Conservation (phyloP, 35 echinoderm and acorn worm genomes). For the Hemicentrotus pulcherrimus region DNA sequence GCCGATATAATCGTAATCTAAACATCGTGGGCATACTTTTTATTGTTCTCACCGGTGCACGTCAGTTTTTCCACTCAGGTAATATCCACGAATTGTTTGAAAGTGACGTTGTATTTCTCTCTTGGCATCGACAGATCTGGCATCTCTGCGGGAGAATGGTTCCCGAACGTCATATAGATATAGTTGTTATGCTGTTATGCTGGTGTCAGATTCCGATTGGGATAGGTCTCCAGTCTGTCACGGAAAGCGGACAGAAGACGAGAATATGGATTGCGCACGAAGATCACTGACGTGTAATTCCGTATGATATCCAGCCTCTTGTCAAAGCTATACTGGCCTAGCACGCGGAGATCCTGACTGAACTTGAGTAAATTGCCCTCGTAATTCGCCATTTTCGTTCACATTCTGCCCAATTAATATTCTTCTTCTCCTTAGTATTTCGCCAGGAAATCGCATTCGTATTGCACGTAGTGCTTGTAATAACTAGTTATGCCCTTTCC, state of each 20-base stretch:
- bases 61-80: background rate
- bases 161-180: background rate
- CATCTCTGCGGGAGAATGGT: slow-evolving; percentile 14
- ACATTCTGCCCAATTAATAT: too few relatives aligned
- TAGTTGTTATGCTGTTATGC: background rate
- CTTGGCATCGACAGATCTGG: background rate
- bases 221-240: slow-evolving; percentile 37
- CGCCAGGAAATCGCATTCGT: too few relatives aligned
- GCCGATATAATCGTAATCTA: slow-evolving; percentile 43
- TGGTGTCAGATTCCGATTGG: background rate
- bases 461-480: too few relatives aligned
- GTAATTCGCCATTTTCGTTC: too few relatives aligned
- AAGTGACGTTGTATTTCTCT: slow-evolving; percentile 35
- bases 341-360: background rate
- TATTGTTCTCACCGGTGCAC: slow-evolving; percentile 15
- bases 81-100: slow-evolving; percentile 33
- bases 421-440: too few relatives aligned
- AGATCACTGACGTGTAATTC: slow-evolving; percentile 22
- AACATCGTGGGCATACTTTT: slow-evolving; percentile 19
- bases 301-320: background rate
- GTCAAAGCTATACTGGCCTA: background rate
- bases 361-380: too few relatives aligned
- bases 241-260: slow-evolving; percentile 17
- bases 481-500: too few relatives aligned
- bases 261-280: slow-evolving; percentile 22